phyloP scores from a whole-genome alignment of 2,113 vertebrate genomes.

The Phoxinus phoxinus region DNA sequence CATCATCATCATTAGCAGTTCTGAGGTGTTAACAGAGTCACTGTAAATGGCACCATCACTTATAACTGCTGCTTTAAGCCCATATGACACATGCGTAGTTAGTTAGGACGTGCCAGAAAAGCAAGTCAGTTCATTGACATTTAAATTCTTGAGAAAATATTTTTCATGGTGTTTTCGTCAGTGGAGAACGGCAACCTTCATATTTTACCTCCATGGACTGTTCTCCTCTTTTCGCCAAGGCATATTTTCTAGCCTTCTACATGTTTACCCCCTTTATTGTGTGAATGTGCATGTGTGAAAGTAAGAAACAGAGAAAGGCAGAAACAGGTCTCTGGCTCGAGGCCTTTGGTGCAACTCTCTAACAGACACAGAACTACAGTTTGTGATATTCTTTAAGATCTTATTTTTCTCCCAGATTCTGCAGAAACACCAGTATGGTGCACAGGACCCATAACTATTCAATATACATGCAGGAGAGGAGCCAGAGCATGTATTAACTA shows the following conservation, averaged over 20 bases:
- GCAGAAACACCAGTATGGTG: background rate
- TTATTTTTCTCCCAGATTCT: background rate
- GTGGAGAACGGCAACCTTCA: background rate
- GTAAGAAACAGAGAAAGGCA: background rate
- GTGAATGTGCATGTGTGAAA: background rate
- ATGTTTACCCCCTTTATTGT: background rate
- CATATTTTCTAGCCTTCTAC: background rate
- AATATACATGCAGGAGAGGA: background rate
- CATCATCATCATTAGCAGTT: constrained; percentile 44
- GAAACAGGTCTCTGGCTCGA: background rate
- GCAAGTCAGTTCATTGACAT: background rate
- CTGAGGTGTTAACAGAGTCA: constrained; percentile 51
- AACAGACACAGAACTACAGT: background rate
- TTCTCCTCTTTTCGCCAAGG: background rate
- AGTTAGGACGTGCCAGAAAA: background rate
- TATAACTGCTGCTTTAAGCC: background rate
- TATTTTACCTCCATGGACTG: background rate
- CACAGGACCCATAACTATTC: background rate
- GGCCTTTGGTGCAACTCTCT: background rate
- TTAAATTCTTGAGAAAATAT: background rate
- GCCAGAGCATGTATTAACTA: background rate
- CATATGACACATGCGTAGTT: background rate
- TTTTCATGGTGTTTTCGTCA: background rate
- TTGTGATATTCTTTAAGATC: background rate
- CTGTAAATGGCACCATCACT: constrained; percentile 8